phyloP scores from a whole-genome alignment of 1,140 invertebrate species.

The Brachionus rotundiformis region DNA sequence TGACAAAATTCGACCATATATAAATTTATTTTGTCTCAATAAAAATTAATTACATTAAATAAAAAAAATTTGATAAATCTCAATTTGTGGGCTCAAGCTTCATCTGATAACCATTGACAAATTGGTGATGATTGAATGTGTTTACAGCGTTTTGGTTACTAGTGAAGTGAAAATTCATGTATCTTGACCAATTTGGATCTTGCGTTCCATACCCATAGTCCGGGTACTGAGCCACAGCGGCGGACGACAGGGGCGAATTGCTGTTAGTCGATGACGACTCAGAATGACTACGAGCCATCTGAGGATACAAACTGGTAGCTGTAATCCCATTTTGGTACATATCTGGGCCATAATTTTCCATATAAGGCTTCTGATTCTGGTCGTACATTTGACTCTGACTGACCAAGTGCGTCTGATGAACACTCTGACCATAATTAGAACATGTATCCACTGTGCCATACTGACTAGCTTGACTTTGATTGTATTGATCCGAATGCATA shows the following conservation, averaged over 20 bases:
- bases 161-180: constrained; percentile 20
- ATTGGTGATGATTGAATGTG: background rate
- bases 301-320: background rate
- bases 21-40: constrained; percentile 16
- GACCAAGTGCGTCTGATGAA: background rate
- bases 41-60: constrained; percentile 19
- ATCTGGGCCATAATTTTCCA: background rate
- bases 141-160: constrained; percentile 9
- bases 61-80: background rate
- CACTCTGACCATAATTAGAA: background rate
- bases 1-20: background rate
- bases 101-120: constrained; percentile 37
- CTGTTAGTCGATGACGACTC: constrained; percentile 20
- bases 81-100: constrained; percentile 30
- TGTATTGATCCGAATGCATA: constrained; percentile 30
- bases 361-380: background rate
- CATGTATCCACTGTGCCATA: background rate
- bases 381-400: constrained; percentile 9
- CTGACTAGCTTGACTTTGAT: constrained; percentile 1
- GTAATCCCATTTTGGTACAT: background rate
- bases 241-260: background rate
- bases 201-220: background rate
- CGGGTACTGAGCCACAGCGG: background rate
- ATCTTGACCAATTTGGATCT: background rate
- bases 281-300: background rate